Base-by-base conservation (phyloP, 2,797 vertebrate species). In the Falco columbarius region DNA sequence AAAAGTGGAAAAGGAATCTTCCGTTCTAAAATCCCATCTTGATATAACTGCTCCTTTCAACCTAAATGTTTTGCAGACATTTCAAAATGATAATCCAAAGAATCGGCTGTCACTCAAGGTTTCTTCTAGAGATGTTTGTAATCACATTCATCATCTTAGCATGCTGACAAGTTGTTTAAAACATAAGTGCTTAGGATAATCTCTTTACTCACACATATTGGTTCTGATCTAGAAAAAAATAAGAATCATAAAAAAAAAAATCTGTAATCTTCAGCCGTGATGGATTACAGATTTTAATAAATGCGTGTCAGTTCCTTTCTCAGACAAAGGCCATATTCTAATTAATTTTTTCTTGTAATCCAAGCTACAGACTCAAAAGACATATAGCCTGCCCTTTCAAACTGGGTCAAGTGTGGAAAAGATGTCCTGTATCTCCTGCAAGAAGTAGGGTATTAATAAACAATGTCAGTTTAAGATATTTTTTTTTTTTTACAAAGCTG, bases 211-310 rank as follows among this genome's bases (percentile, higher is more conserved):
- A 92, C 90, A 96, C 94, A 95, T 96, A 96, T 85, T 96, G 89
- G 82, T 91, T 96, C 86, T 94, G 79, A 90, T 68, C 70, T 95
- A 68, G 59, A 73, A 88, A 66, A 95, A 96, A 95, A 90, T 77
- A 96, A 96, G 95, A 97, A 96, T 94, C 84, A 90, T 86, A 91
- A 96, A 92, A 88, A 92, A 88, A 96, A 90, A 96, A 90, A 97
- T 95, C 96, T 90, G 76, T 97, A 97, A 97, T 97, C 96, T 97
- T 97, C 79, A 94, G 95, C 90, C 24, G 44, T 92, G 92, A 89
- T 96, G 97, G 95, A 97, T 98, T 97, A 96, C 51, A 90, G 91
- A 71, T 92, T 97, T 97, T 97, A 96, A 97, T 96, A 97, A 97
- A 97, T 91, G 96, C 63, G 88, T 96, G 84, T 96, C 94, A 90